Percentiles rank a stretch among this genome's conserved stretches.
These are phyloP conservation scores for Rhagonycha fulva DNA, from an alignment of 2,888 invertebrate species.

Conservation along the genomic window DNA sequence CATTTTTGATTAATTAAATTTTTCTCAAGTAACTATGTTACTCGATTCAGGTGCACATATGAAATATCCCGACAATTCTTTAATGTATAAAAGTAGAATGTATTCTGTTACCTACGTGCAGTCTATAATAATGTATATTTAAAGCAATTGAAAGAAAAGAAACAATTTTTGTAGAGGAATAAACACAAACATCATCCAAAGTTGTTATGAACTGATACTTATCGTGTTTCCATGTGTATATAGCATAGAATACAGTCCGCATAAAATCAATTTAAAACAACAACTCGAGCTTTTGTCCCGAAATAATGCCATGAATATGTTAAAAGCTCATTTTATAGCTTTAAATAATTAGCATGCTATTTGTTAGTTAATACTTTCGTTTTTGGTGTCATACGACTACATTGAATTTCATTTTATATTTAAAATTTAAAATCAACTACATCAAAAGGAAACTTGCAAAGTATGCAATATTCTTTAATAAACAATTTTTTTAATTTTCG, in stretches of 20 bases:
- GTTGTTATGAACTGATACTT: slow-evolving; percentile 20
- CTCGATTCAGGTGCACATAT: neutral
- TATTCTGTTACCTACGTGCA: neutral
- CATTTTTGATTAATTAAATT: neutral
- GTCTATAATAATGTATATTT: neutral
- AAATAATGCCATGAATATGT: slow-evolving; percentile 26
- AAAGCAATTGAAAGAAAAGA: neutral
- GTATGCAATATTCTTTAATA: neutral
- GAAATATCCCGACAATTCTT: neutral
- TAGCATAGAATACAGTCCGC: slow-evolving; percentile 7
- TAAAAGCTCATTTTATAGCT: slow-evolving; percentile 26
- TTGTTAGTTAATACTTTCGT: slow-evolving; percentile 20
- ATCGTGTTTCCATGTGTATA: slow-evolving; percentile 16
- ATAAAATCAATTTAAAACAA: slow-evolving; percentile 25
- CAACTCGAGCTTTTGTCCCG: slow-evolving; percentile 17
- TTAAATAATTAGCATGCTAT: slow-evolving; percentile 26
- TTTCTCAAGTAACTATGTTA: neutral
- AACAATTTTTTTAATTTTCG: neutral
- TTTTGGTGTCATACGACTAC: neutral
- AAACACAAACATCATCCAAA: slow-evolving; percentile 3
- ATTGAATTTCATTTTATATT: neutral
- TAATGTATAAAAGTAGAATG: neutral
- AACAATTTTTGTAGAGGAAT: neutral
- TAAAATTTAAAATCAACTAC: neutral
- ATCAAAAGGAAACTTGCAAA: neutral